Conservation (phyloP, 2,888 invertebrate genomes). For the Drosophila fulvimacula region DNA sequence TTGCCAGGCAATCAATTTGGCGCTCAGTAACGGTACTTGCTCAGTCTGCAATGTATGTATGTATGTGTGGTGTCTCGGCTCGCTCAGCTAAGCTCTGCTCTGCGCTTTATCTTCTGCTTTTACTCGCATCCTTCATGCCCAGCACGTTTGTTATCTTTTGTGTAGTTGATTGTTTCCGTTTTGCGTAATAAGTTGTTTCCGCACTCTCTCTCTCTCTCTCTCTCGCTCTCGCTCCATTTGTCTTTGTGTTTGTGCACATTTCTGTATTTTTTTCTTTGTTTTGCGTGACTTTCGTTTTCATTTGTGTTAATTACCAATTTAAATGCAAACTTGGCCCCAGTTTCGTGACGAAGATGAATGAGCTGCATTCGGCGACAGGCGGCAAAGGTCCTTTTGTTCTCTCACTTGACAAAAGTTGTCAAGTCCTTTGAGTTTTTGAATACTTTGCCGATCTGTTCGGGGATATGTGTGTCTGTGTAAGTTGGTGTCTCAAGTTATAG, state of each 20-base stretch:
- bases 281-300: constrained; percentile 58
- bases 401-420: constrained; percentile 58
- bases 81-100: constrained; percentile 12
- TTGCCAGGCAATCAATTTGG: constrained; percentile 66
- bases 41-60: constrained; percentile 15
- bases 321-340: constrained; percentile 77
- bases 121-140: constrained; percentile 56
- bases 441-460: constrained; percentile 15
- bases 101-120: constrained; percentile 36
- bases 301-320: constrained; percentile 80
- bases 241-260: constrained; percentile 57
- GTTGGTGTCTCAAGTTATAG: constrained; percentile 11
- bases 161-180: constrained; percentile 76
- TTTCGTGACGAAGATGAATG: constrained; percentile 75
- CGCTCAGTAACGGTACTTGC: constrained; percentile 26
- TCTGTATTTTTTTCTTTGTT: constrained; percentile 20
- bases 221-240: constrained; percentile 21
- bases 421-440: constrained; percentile 42
- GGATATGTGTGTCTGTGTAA: neutral
- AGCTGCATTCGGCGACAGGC: constrained; percentile 38
- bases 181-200: constrained; percentile 66
- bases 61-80: constrained; percentile 13
- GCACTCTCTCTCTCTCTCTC: constrained; percentile 39
- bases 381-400: constrained; percentile 58
- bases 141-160: constrained; percentile 69